Base-by-base conservation (phyloP, 2,113 vertebrate genomes). In the Saimiri boliviensis region DNA sequence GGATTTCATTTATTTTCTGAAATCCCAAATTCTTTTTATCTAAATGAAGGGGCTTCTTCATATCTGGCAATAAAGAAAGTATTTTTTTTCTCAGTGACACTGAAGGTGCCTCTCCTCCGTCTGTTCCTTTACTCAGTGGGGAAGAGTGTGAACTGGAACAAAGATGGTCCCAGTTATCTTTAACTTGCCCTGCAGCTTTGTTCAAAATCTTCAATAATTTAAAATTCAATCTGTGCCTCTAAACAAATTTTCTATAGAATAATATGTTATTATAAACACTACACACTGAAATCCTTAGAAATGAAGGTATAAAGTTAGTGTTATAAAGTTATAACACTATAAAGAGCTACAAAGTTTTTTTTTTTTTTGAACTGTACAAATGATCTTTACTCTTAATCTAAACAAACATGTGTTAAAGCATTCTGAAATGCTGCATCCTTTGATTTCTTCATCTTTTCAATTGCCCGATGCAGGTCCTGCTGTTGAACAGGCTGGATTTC, bases 1-100 rank as follows among this genome's bases (percentile, higher is more conserved):
- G 13, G 16, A 88, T 91, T 96, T 94, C 79, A 84, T 90, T 85
- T 96, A 42, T 81, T 87, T 89, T 82, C 35, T 90, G 13, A 79
- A 90, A 52, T 68, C 3, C 17, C n/a, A 80, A 89, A 3, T 5
- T 79, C 85, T 60, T 60, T 89, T 86, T n/a, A 91, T 73, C 11
- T 63, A 86, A 92, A 74, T 93, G 17, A 23, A 4, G 82, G 81
- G 76, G 0, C 85, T 49, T 81, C 30, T 79, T 93, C n/a, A 68
- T 30, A 47, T 81, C 52, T 87, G 20, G 27, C 58, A 89, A 81
- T 66, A 45, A 81, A 42, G 19, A 30, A 8, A 8, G 8, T 37
- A 20, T 37, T 86, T 71, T 94, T 84, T 84, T 94, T 84, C 80
- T 74, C 16, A 45, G 70, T 76, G 80, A 68, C 56, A 68, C 8